These are phyloP conservation scores for Epinotia ramella DNA, from an alignment of 2,888 invertebrate genomes.

Conservation along the genomic window DNA sequence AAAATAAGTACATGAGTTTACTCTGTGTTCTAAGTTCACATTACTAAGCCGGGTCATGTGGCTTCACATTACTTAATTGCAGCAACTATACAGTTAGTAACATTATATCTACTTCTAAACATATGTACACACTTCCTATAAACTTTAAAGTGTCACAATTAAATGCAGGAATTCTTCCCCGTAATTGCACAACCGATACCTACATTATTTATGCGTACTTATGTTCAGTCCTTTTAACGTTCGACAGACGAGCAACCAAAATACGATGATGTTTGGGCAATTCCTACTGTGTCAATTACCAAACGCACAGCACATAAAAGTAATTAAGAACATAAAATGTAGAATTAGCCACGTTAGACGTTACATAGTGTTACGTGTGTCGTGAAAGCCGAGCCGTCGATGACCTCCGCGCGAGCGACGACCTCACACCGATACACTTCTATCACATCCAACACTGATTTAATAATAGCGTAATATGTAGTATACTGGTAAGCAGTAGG, in stretches of 20 bases:
- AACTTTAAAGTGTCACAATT: too few relatives aligned
- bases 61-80: background rate
- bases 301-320: slow-evolving; percentile 24
- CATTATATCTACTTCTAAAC: too few relatives aligned
- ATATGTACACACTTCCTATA: too few relatives aligned
- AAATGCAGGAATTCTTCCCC: too few relatives aligned
- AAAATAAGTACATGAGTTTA: too few relatives aligned
- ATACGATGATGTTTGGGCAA: background rate
- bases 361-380: slow-evolving; percentile 48
- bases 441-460: slow-evolving; percentile 4
- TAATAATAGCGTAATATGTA: slow-evolving; percentile 23
- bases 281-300: background rate
- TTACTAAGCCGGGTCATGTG: background rate
- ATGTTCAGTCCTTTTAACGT: background rate
- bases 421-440: slow-evolving; percentile 57
- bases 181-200: background rate
- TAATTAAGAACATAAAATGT: background rate
- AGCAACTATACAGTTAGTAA: too few relatives aligned
- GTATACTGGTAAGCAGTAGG: background rate
- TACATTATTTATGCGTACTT: background rate
- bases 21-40: too few relatives aligned
- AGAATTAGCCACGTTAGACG: slow-evolving; percentile 28
- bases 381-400: slow-evolving; percentile 70
- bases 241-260: background rate
- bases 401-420: slow-evolving; percentile 80